These are phyloP conservation scores for Cataglyphis livida DNA, from an alignment of 2,888 invertebrate species.

Conservation along the genomic window DNA sequence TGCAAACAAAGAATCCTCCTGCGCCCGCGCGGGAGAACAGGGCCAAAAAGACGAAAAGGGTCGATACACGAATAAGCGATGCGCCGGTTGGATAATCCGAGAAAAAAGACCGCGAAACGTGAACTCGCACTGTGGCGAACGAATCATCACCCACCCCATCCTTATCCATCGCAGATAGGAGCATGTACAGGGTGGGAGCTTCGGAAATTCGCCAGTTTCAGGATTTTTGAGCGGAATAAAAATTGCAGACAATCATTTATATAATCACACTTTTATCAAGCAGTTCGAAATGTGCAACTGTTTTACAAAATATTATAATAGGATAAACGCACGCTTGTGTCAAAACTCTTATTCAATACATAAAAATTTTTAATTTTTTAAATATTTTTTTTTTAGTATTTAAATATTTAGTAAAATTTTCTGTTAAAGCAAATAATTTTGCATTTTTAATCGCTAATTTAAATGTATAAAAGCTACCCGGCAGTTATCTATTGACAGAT, in stretches of 20 bases:
- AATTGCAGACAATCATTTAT: neutral
- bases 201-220: conserved; percentile 55
- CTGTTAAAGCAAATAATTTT: neutral
- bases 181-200: conserved; percentile 63
- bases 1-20: conserved; percentile 85
- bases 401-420: neutral
- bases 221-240: conserved; percentile 30
- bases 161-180: conserved; percentile 57
- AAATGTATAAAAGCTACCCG: neutral
- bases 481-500: neutral
- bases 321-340: neutral
- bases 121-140: conserved; percentile 78
- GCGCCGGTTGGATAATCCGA: conserved; percentile 85
- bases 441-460: neutral
- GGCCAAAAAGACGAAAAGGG: conserved; percentile 81
- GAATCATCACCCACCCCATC: conserved; percentile 66
- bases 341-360: neutral
- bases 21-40: conserved; percentile 79
- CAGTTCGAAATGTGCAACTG: neutral
- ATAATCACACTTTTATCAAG: neutral
- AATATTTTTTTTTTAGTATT: neutral
- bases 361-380: neutral
- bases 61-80: conserved; percentile 85
- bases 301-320: neutral
- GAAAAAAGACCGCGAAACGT: conserved; percentile 82